Percentiles rank a stretch among this genome's conserved stretches.
Conservation (phyloP, 2,888 invertebrate genomes). For the Melolontha melolontha region DNA sequence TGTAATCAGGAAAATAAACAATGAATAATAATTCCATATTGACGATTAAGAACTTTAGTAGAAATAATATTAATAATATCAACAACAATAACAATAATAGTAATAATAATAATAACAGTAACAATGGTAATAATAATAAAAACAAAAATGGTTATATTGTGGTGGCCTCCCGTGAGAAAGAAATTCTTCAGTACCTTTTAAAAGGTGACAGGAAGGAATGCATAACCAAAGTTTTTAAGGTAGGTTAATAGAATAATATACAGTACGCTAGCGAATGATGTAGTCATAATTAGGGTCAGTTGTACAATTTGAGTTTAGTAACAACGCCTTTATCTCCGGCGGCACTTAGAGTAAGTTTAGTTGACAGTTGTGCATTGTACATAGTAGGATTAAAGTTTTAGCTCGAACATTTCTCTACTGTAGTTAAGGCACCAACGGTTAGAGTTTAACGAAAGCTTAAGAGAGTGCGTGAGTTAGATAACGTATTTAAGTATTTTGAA, state of each 20-base stretch:
- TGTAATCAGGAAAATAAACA: conserved; percentile 4
- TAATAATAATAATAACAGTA: conserved; percentile 52
- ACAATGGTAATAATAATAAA: conserved; percentile 54
- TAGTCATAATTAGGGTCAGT: too few relatives aligned
- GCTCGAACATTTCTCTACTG: too few relatives aligned
- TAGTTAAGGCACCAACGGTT: too few relatives aligned
- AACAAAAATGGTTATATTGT: conserved; percentile 69
- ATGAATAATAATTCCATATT: conserved; percentile 5
- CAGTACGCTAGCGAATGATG: too few relatives aligned
- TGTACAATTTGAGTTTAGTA: too few relatives aligned
- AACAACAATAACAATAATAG: conserved; percentile 5
- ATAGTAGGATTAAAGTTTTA: too few relatives aligned
- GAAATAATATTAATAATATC: conserved; percentile 50
- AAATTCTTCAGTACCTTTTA: conserved; percentile 73
- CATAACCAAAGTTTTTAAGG: conserved; percentile 76
- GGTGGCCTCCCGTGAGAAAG: conserved; percentile 72
- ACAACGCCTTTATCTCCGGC: too few relatives aligned
- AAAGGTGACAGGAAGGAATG: conserved; percentile 75
- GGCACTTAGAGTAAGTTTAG: too few relatives aligned
- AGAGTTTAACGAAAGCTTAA: too few relatives aligned
- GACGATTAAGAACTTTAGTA: conserved; percentile 35
- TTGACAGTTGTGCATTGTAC: too few relatives aligned
- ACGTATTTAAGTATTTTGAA: too few relatives aligned
- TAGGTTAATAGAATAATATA: conserved; percentile 53
- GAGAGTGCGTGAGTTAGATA: too few relatives aligned